Base-by-base conservation (phyloP, 2,797 vertebrate genomes). In the Poliocrania exsul region DNA sequence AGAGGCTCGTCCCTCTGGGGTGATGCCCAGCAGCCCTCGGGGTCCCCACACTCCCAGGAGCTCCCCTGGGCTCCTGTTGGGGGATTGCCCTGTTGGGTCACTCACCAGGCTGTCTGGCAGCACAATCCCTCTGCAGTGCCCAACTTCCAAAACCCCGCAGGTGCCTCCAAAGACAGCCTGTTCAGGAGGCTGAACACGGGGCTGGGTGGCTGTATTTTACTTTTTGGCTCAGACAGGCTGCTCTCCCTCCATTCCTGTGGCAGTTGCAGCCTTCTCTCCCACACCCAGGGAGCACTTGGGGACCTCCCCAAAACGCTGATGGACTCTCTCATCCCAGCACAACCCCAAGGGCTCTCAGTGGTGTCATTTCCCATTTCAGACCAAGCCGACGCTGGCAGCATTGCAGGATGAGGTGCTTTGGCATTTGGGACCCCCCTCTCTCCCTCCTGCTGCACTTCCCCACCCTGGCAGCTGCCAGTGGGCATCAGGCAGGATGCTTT, bases 151-250 rank as follows among this genome's bases (percentile, higher is more conserved):
- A 16, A 71, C 23, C 16, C 42, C 4, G 35, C 49, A 25, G 53
- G 20, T 4, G 10, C 13, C 72, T 28, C 29, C 16, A 10, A 56
- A 46, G 28, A 16, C 37, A 16, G 40, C 9, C 29, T 20, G 3
- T 57, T 73, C 1, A 1, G 51, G 35, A 69, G 57, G 50, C 38
- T 17, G 4, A 33, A 42, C 28, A 2, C 10, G 5, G 40, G 13
- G 13, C n/a, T 25, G 23, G 2, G 5, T 3, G 29, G 11, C 2
- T 2, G 38, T 0, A 0, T 17, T 4, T 17, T 0, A 1, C 15
- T 28, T 33, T 31, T 16, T 7, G 13, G 24, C 42, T 2, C 15
- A 21, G 15, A 8, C 53, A 42, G 16, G 18, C 11, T 13, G n/a
- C 21, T 75, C 15, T 1, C 11, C 19, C 20, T 2, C 6, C 21